phyloP scores from a whole-genome alignment of 2,113 vertebrate species.

The Bubalus kerabau region DNA sequence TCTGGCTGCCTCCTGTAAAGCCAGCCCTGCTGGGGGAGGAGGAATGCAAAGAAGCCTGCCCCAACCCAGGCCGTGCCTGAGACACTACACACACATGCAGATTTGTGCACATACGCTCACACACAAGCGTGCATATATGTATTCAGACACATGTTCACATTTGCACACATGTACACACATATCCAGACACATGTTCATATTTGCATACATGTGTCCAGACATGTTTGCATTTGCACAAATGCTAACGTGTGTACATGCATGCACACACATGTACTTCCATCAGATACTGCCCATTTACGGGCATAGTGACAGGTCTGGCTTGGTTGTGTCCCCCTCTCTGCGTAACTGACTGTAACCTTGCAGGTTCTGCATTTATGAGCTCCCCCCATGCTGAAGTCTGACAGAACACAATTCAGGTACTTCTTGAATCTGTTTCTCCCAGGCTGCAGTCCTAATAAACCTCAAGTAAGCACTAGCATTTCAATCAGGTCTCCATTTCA shows the following conservation, averaged over 20 bases:
- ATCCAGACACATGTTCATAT: accelerated
- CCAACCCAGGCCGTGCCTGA: too few species aligned
- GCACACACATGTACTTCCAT: neutral
- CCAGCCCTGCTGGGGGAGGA: neutral
- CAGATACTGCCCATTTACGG: neutral
- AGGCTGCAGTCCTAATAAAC: neutral
- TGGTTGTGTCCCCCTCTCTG: neutral
- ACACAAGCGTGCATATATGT: neutral
- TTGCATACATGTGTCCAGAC: neutral
- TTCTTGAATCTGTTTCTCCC: neutral
- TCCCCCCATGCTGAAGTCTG: neutral
- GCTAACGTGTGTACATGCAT: accelerated
- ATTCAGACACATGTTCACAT: neutral
- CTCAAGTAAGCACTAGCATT: neutral
- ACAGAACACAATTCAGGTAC: neutral
- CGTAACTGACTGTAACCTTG: neutral
- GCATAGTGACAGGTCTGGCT: neutral
- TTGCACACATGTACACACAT: neutral
- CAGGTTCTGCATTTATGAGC: neutral
- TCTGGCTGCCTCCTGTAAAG: neutral
- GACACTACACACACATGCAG: neutral
- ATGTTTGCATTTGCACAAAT: neutral
- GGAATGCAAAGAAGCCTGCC: neutral
- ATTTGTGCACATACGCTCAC: neutral
- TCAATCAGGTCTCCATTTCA: neutral